Evolutionary conservation across 1,140 invertebrate species (phyloP), one percentile per base, ranked within the genome.

Genomic region (Cydia strobilella): DNA sequence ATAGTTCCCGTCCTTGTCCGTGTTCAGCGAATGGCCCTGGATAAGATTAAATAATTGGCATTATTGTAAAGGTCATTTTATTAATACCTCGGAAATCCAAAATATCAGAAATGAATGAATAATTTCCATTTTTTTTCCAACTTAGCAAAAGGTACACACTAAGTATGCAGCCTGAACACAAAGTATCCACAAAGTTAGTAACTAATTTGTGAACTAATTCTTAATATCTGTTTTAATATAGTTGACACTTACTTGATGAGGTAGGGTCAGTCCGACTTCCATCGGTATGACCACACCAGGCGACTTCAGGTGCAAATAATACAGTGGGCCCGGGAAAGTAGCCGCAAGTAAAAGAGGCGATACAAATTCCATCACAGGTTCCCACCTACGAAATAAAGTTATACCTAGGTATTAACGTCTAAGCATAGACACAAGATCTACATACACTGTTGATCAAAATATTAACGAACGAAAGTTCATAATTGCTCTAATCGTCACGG

Each of bases 1-100:
- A 80, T 95, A 95, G 76, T 91, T 91, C 23, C 90, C 91, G 63
- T 84, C 81, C 42, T 91, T 86, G 42, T 93, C 92, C 13, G 85
- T 90, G 59, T 77, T 74, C 2, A 92, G 74, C 7, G 82, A 85
- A 69, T 90, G 90, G n/a, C 90, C 90, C 90, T 92, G 75, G 6
- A 71, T 42, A 39, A 74, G 25, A 65, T 10, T 18, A 42, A 76
- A 45, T 62, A 48, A 2, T 23, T 59, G 0, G 15, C 10, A 54
- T n/a, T 18, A 15, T 13, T 42, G 5, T 35, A 35, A 35, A 35
- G 7, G 31, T 35, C 0, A 7, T 35, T 35, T 35, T 6, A 35
- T 35, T 0, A 35, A 35, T 35, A 35, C 6, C 31, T 0, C 31
- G 7, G 7, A 35, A 35, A 35, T 9, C 31, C 7, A 35, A 35